Base-by-base conservation (phyloP, 2,888 invertebrate species). In the Erynnis tages region DNA sequence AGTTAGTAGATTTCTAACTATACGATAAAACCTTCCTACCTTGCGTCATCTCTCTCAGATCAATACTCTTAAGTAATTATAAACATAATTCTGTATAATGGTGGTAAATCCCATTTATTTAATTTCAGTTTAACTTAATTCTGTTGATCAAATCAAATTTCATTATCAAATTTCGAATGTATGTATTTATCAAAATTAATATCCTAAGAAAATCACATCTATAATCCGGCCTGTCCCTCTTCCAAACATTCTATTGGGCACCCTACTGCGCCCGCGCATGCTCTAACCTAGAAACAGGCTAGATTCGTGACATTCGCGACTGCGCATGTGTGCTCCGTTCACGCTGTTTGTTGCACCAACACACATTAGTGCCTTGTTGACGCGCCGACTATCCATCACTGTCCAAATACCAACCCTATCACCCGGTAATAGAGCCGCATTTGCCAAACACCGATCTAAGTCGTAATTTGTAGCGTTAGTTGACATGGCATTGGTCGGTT, bases 241-340 rank as follows among this genome's bases (percentile, higher is more conserved):
- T n/a, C n/a, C 2, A 2, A 29, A 29, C 5, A 32, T 14, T 1
- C 3, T 3, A 10, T 25, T 50, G 43, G 85, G 57, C 70, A 73
- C 74, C 61, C 55, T 49, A 69, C 55, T 64, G 79, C 83, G 82
- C 82, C 69, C 71, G 82, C 85, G 82, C 85, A 76, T 71, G 67
- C 63, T 79, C 77, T 85, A 88, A 86, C 88, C 88, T 88, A 88
- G 81, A 86, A 87, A 84, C 85, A 71, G 68, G 77, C 75, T 82
- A 70, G 80, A 85, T 87, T 88, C 84, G 87, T 87, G 88, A 87
- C 87, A 87, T 79, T 81, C 74, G 69, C 59, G 63, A 49, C 44
- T 59, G 53, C 53, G 60, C 67, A 64, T 73, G 62, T 61, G 80
- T 72, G 79, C 58, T 65, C 67, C 74, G 74, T 76, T 73, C 75